Percentiles rank a stretch among this genome's conserved stretches.
Evolutionary conservation across 1,140 invertebrate genomes (phyloP).

Genomic region (Pissodes strobi): DNA sequence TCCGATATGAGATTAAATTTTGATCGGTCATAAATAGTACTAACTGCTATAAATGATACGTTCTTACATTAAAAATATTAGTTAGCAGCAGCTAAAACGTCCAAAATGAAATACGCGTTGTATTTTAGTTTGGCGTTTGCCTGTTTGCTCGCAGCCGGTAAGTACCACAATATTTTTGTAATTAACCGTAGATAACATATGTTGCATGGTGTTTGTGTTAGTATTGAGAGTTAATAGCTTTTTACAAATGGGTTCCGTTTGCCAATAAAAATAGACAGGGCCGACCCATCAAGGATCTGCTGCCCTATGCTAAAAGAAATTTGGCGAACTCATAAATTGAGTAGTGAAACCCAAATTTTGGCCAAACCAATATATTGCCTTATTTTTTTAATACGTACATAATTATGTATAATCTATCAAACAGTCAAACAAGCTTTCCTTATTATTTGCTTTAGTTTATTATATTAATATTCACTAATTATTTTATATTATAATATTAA

Average conservation of each 20-base stretch:
- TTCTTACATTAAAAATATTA: neutral
- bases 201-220: neutral
- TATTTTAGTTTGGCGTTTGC: conserved; percentile 13
- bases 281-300: neutral
- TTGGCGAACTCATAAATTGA: neutral
- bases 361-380: too few relatives aligned
- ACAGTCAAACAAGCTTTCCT: too few relatives aligned
- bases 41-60: neutral
- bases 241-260: too few relatives aligned
- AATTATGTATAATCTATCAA: too few relatives aligned
- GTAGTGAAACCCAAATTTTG: too few relatives aligned
- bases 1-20: conserved; percentile 5
- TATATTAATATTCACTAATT: too few relatives aligned
- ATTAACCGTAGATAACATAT: neutral
- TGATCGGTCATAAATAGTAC: neutral
- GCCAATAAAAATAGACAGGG: too few relatives aligned
- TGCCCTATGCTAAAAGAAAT: neutral
- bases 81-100: neutral
- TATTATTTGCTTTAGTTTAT: too few relatives aligned
- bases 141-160: conserved; percentile 4
- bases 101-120: conserved; percentile 1
- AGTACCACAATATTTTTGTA: neutral
- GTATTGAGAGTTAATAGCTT: neutral
- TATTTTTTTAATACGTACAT: too few relatives aligned
- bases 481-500: too few relatives aligned